Conservation (phyloP, 2,888 invertebrate genomes). For the Glaucopsyche alexis region DNA sequence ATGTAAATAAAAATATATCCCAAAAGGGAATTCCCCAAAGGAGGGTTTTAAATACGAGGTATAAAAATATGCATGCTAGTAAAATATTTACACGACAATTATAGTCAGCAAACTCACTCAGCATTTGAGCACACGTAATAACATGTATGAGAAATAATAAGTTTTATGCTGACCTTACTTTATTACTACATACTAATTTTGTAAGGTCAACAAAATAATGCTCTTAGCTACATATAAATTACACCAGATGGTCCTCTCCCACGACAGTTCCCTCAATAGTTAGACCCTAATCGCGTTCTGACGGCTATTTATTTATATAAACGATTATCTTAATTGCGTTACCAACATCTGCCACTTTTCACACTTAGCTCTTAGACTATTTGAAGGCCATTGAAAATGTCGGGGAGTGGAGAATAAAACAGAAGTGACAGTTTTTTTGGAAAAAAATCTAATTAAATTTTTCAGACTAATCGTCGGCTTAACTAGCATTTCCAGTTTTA, state of each 20-base stretch:
- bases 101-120: background rate
- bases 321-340: constrained; percentile 77
- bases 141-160: background rate
- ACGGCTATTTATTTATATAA: constrained; percentile 75
- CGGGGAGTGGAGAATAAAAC: constrained; percentile 43
- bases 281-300: constrained; percentile 68
- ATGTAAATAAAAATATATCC: too few relatives aligned
- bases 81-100: background rate
- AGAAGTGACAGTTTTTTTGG: constrained; percentile 19
- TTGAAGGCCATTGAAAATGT: constrained; percentile 43
- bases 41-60: background rate
- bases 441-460: background rate
- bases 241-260: constrained; percentile 63
- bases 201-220: constrained; percentile 46
- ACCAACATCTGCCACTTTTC: constrained; percentile 73
- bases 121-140: background rate
- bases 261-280: constrained; percentile 53
- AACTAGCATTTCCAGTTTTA: background rate
- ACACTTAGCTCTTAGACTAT: constrained; percentile 56
- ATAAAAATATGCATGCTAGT: background rate
- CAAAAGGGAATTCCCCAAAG: too few relatives aligned
- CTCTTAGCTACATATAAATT: constrained; percentile 43
- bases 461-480: background rate
- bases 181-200: constrained; percentile 7
- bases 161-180: background rate